Conservation (phyloP, 2,797 vertebrate species). For the Harpagifer antarcticus region DNA sequence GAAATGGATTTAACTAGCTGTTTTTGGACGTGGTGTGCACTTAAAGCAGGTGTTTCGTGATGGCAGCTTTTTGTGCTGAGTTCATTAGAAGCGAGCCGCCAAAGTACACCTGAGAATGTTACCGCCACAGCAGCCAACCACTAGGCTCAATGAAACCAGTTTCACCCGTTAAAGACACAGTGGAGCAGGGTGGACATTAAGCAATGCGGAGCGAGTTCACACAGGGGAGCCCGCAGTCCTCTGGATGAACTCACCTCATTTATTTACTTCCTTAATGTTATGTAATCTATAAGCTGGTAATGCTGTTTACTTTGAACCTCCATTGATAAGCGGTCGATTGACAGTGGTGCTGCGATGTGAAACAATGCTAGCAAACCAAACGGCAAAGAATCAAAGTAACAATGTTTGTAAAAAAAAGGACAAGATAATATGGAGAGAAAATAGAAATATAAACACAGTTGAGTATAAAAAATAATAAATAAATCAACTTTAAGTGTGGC, state of each 20-base stretch:
- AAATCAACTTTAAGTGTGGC: no score
- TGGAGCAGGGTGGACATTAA: slow-evolving; percentile 59
- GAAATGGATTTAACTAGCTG: slow-evolving; percentile 79
- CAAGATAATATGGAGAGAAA: no score
- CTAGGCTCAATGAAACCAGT: slow-evolving; percentile 70
- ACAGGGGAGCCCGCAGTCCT: slow-evolving; percentile 42
- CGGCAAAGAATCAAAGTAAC: no score
- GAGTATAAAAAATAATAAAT: no score
- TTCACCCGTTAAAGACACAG: slow-evolving; percentile 69
- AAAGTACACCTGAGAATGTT: slow-evolving; percentile 62
- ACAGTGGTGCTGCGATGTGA: no score
- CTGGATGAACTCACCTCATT: slow-evolving; percentile 30
- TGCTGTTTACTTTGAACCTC: neutral
- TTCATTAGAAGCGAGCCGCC: slow-evolving; percentile 78
- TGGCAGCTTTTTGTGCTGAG: slow-evolving; percentile 74
- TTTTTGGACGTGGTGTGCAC: slow-evolving; percentile 72
- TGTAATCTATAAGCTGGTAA: slow-evolving; percentile 77
- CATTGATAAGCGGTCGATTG: no score
- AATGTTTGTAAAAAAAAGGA: no score
- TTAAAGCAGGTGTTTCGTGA: slow-evolving; percentile 75
- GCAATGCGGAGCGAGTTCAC: slow-evolving; percentile 52
- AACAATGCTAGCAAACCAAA: no score
- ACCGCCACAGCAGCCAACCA: slow-evolving; percentile 61
- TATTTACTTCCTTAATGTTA: slow-evolving; percentile 55
- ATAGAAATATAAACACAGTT: no score